A percentile compares a stretch with the other conserved stretches of the same genome.
Conservation (phyloP, 2,888 invertebrate genomes). For the Gymnosoma rotundatum region DNA sequence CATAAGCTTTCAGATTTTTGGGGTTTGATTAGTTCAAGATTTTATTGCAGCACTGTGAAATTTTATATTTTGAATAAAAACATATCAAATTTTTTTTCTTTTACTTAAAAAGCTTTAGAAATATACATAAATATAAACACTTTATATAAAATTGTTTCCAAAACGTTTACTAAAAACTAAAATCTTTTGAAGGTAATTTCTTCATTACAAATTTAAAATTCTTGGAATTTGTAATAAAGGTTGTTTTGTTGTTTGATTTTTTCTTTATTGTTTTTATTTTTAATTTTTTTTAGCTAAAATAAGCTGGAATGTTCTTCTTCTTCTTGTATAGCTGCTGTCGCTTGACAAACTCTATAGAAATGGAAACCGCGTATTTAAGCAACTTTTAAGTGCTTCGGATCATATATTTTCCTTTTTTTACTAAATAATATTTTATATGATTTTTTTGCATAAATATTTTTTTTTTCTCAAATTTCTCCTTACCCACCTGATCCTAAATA, state of each 20-base stretch:
- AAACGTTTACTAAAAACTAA: too few species aligned
- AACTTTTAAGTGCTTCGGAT: constrained; percentile 46
- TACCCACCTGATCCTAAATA: constrained; percentile 81
- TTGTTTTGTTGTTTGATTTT: not conserved
- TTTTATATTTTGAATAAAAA: too few species aligned
- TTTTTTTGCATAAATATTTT: constrained; percentile 42
- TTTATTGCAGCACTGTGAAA: too few species aligned
- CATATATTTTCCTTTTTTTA: constrained; percentile 56
- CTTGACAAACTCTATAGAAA: constrained; percentile 47
- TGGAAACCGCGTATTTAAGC: constrained; percentile 58
- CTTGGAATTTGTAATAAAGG: constrained; percentile 29
- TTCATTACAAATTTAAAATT: constrained; percentile 9
- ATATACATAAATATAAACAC: too few species aligned
- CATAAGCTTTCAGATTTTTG: too few species aligned
- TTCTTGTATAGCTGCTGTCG: constrained; percentile 7
- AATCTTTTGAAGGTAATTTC: not conserved
- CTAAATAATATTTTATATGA: constrained; percentile 7
- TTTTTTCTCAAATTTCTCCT: constrained; percentile 49
- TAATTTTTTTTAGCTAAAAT: not conserved
- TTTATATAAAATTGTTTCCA: too few species aligned
- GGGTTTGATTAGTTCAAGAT: too few species aligned
- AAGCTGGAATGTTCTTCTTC: not conserved
- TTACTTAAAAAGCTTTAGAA: too few species aligned
- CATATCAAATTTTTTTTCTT: too few species aligned
- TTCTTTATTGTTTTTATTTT: too few species aligned